Conservation (phyloP, 2,113 vertebrate species). For the Neomonachus schauinslandi region DNA sequence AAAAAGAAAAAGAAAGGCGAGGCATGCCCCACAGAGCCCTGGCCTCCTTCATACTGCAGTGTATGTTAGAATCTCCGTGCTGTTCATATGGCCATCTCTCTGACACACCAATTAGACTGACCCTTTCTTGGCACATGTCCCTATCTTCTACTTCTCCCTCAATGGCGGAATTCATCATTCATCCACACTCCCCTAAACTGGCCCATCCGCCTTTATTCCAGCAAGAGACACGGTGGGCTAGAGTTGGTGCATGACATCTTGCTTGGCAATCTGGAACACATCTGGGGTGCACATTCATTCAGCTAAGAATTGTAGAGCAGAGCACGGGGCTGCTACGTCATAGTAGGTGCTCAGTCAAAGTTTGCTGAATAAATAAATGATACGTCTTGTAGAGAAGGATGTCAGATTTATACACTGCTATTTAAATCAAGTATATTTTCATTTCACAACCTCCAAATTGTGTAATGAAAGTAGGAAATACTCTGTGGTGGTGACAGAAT, state of each 20-base stretch:
- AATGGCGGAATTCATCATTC: background rate
- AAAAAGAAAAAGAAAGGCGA: background rate
- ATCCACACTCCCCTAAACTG: background rate
- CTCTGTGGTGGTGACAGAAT: background rate
- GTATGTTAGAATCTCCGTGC: background rate
- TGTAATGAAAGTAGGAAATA: constrained; percentile 59
- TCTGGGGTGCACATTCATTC: background rate
- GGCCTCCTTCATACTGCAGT: background rate
- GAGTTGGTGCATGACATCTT: background rate
- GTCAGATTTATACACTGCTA: constrained; percentile 26
- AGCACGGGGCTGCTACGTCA: background rate
- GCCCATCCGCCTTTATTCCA: background rate
- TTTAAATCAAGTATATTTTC: constrained; percentile 59
- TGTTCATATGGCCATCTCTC: background rate
- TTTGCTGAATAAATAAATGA: constrained; percentile 43
- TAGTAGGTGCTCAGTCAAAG: background rate
- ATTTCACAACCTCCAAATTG: constrained; percentile 43
- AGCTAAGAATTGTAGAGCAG: background rate
- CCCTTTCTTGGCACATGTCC: background rate
- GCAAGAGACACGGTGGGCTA: background rate
- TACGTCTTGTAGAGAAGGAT: constrained; percentile 14
- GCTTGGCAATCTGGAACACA: background rate
- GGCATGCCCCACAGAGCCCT: background rate
- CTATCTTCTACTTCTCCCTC: background rate
- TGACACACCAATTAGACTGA: background rate